These are phyloP conservation scores for Stenopsyche tienmushanensis DNA, from an alignment of 1,140 invertebrate genomes.

Conservation along the genomic window DNA sequence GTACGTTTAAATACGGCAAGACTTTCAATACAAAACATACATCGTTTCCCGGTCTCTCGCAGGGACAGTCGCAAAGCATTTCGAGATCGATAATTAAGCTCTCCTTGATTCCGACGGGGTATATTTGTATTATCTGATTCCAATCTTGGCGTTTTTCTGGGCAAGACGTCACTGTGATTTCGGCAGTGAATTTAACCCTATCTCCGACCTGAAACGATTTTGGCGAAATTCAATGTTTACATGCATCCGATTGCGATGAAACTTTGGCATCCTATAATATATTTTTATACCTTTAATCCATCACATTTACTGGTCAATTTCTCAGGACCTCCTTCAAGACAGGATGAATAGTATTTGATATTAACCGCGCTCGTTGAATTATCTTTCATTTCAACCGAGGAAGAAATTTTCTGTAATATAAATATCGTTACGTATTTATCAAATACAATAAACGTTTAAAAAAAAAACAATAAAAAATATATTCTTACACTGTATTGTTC, in stretches of 20 bases:
- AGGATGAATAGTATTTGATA: conserved; percentile 86
- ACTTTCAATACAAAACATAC: too few relatives aligned
- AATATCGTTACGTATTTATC: too few relatives aligned
- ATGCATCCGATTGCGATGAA: too few relatives aligned
- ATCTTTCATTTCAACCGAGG: conserved; percentile 89
- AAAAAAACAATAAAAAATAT: background rate
- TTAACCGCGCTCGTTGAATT: conserved; percentile 82
- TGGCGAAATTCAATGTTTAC: background rate
- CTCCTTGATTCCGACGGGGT: conserved; percentile 91
- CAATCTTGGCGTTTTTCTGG: conserved; percentile 73
- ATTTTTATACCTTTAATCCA: conserved; percentile 59
- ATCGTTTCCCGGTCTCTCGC: conserved; percentile 66
- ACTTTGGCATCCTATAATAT: too few relatives aligned
- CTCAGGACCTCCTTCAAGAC: conserved; percentile 63
- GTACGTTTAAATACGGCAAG: too few relatives aligned
- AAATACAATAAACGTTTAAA: too few relatives aligned
- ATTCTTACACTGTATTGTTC: conserved; percentile 82
- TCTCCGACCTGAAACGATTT: conserved; percentile 78
- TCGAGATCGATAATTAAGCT: conserved; percentile 80
- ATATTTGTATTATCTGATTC: conserved; percentile 82
- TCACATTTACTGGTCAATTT: conserved; percentile 82
- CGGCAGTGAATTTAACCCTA: conserved; percentile 70
- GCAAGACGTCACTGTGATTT: conserved; percentile 73
- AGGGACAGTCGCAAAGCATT: conserved; percentile 88
- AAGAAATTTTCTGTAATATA: conserved; percentile 82